Conservation (phyloP, 2,888 invertebrate genomes). For the Polydrusus tereticollis region DNA sequence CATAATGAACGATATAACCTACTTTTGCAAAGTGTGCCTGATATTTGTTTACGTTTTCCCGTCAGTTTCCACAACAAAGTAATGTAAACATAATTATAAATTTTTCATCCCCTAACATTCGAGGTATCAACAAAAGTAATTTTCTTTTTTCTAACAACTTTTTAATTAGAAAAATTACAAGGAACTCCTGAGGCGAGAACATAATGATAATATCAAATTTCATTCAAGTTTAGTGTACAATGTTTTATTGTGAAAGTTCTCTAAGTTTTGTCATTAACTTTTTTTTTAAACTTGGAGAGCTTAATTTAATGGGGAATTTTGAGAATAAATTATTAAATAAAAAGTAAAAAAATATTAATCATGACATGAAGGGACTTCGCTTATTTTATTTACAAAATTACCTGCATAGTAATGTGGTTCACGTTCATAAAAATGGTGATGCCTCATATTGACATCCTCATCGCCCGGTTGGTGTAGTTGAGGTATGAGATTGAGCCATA, state of each 20-base stretch:
- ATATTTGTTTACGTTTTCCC: not conserved
- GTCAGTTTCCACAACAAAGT: not conserved
- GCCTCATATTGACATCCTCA: slow-evolving; percentile 77
- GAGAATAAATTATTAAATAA: no score
- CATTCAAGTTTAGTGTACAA: slow-evolving; percentile 37
- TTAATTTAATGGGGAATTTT: no score
- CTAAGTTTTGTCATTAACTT: not conserved
- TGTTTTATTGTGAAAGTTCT: slow-evolving; percentile 23
- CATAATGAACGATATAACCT: not conserved
- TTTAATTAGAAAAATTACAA: not conserved
- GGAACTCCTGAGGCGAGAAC: not conserved
- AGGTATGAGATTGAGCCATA: slow-evolving; percentile 89
- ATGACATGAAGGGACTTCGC: no score
- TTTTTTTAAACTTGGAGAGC: no score
- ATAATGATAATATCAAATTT: slow-evolving; percentile 36
- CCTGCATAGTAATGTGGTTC: slow-evolving; percentile 83
- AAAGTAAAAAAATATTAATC: no score
- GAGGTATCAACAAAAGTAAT: slow-evolving; percentile 1
- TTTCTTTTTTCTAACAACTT: not conserved
- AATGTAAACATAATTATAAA: not conserved
- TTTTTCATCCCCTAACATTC: not conserved
- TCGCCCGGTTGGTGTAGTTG: slow-evolving; percentile 86
- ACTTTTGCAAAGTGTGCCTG: not conserved
- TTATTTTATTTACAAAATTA: slow-evolving; percentile 60
- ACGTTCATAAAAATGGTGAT: slow-evolving; percentile 82